Evolutionary conservation across 2,888 invertebrate species (phyloP).

Genomic region (Horisme vitalbata): DNA sequence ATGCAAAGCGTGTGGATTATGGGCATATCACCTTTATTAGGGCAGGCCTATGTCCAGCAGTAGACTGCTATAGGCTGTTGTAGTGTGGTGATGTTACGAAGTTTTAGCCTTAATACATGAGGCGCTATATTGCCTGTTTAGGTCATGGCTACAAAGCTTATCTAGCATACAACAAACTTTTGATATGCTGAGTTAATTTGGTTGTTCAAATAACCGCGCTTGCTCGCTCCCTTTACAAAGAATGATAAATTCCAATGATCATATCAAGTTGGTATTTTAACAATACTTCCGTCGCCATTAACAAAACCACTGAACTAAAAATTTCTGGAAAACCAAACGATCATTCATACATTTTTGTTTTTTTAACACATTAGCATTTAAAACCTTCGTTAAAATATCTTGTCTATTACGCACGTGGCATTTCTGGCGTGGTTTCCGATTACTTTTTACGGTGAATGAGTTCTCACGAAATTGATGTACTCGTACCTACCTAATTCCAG

Average conservation of each 20-base stretch:
- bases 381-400: slow-evolving; percentile 75
- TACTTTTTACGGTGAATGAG: slow-evolving; percentile 54
- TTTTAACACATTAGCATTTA: slow-evolving; percentile 59
- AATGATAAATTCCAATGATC: not conserved
- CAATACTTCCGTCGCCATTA: slow-evolving; percentile 65
- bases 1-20: too few relatives aligned
- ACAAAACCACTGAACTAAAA: slow-evolving; percentile 32
- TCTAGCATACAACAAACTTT: too few relatives aligned
- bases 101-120: too few relatives aligned
- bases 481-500: too few relatives aligned
- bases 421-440: slow-evolving; percentile 45
- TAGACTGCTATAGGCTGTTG: too few relatives aligned
- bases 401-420: slow-evolving; percentile 59
- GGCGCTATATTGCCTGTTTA: too few relatives aligned
- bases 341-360: slow-evolving; percentile 22
- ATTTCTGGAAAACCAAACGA: slow-evolving; percentile 44
- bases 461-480: slow-evolving; percentile 46
- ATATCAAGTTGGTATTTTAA: slow-evolving; percentile 58
- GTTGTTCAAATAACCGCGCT: not conserved
- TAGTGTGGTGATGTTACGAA: too few relatives aligned
- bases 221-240: not conserved
- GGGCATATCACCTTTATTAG: too few relatives aligned
- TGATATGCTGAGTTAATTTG: too few relatives aligned
- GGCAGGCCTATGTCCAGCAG: too few relatives aligned
- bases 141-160: too few relatives aligned